Percentiles rank a stretch among this genome's conserved stretches.
These are phyloP conservation scores for Abrostola triplasia DNA, from an alignment of 2,888 invertebrate genomes.

Conservation along the genomic window DNA sequence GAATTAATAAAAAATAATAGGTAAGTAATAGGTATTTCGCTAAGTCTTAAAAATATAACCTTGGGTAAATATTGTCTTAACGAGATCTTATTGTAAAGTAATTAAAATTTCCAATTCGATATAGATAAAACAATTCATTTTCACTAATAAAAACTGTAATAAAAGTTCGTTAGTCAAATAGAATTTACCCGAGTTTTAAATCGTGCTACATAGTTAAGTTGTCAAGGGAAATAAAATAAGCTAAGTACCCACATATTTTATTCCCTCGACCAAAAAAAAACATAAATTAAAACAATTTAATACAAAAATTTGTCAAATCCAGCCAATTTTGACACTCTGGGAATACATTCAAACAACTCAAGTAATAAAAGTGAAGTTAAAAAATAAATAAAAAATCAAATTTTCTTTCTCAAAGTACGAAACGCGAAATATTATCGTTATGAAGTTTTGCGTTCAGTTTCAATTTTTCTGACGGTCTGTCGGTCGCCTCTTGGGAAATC, in stretches of 20 bases:
- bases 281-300: slow-evolving; percentile 26
- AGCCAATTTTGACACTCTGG: slow-evolving; percentile 25
- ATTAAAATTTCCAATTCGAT: too few species aligned
- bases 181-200: slow-evolving; percentile 5
- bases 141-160: too few species aligned
- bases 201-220: neutral
- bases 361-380: slow-evolving; percentile 39
- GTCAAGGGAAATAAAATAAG: neutral
- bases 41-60: too few species aligned
- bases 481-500: slow-evolving; percentile 64
- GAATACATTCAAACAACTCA: slow-evolving; percentile 45
- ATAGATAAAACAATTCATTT: too few species aligned
- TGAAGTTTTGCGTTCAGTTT: slow-evolving; percentile 58
- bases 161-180: too few species aligned
- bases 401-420: slow-evolving; percentile 42
- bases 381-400: slow-evolving; percentile 42
- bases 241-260: slow-evolving; percentile 14
- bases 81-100: too few species aligned
- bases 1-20: too few species aligned
- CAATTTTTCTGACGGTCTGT: slow-evolving; percentile 64
- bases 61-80: too few species aligned
- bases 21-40: too few species aligned
- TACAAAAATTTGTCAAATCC: slow-evolving; percentile 34
- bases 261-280: slow-evolving; percentile 23
- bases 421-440: slow-evolving; percentile 57